Base-by-base conservation (phyloP, 2,888 invertebrate species). In the Autographa pulchrina region DNA sequence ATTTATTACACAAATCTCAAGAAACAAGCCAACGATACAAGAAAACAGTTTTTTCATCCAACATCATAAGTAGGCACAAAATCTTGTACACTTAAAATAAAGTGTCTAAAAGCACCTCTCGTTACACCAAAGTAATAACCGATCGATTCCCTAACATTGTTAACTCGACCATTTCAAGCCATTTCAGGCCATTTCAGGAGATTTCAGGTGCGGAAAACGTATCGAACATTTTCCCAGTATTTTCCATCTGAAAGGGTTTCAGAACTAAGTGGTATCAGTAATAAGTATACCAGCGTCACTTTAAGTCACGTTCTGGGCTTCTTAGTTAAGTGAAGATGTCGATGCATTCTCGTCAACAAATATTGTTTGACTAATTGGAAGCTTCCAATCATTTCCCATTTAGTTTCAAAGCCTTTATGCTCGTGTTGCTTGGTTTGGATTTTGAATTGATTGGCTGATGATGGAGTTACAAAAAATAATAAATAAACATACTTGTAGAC, bases 271-370 rank as follows among this genome's bases (percentile, higher is more conserved):
- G 54, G 54, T 6, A 56, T 56, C 54, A 25, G 25, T 20, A 13
- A 25, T 56, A 56, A 56, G 54, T 11, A 56, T 25, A 25, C 20
- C 13, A 25, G 13, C 20, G 11, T 56, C 54, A 56, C 54, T 25
- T 56, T 56, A 56, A 56, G 20, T 56, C 54, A 56, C 54, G 54
- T 56, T 25, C 25, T 2, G n/a, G n/a, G 54, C 54, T 54, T 20
- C 20, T 56, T 9, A 56, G 11, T 20, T 56, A 20, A 56, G 54
- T 56, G 54, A 56, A 8, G 20, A 20, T 13, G 20, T n/a, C 25
- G 25, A 20, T 20, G 20, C 25, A 25, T 56, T 56, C 54, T 11
- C 54, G 13, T 7, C 25, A 3, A 20, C 54, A 56, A 56, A 56
- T 25, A 56, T 56, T 25, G 20, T 13, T 20, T 25, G 8, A 25